A percentile compares a stretch with the other conserved stretches of the same genome.
These are phyloP conservation scores for Pelusios castaneus DNA, from an alignment of 2,113 vertebrate species.

Conservation along the genomic window DNA sequence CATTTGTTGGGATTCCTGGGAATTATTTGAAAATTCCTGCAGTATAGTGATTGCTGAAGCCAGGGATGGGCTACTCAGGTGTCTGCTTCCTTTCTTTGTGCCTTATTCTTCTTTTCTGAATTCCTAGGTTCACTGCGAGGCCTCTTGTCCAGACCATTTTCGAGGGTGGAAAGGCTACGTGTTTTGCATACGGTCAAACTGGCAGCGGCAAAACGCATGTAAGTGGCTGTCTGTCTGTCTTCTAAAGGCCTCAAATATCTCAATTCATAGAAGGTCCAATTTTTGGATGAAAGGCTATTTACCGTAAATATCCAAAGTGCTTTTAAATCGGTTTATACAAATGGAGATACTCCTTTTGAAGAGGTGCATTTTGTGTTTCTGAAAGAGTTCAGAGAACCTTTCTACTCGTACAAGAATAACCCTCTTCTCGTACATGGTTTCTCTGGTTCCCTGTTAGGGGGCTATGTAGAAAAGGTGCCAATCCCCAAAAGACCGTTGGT, in stretches of 20 bases:
- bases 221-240: slow-evolving; percentile 65
- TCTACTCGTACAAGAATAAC: not conserved
- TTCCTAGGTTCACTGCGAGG: slow-evolving; percentile 89
- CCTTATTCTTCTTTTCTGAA: not conserved
- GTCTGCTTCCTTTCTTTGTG: not conserved
- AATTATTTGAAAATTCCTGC: not conserved
- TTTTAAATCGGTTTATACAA: not conserved
- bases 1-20: not conserved
- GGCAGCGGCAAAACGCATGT: slow-evolving; percentile 98
- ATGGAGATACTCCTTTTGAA: not conserved
- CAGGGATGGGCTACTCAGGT: not conserved
- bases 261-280: not conserved
- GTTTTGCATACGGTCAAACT: slow-evolving; percentile 97
- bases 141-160: slow-evolving; percentile 94
- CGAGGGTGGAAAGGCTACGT: slow-evolving; percentile 92
- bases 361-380: not conserved
- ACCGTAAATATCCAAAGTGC: not conserved
- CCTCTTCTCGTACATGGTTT: not conserved
- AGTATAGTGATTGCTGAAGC: not conserved
- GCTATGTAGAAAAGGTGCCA: no score
- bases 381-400: not conserved
- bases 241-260: not conserved
- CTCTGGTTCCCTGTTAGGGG: no score
- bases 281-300: not conserved
- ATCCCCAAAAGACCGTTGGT: no score